phyloP scores from a whole-genome alignment of 64 coral and sea anemone genomes.

The Pocillopora verrucosa region DNA sequence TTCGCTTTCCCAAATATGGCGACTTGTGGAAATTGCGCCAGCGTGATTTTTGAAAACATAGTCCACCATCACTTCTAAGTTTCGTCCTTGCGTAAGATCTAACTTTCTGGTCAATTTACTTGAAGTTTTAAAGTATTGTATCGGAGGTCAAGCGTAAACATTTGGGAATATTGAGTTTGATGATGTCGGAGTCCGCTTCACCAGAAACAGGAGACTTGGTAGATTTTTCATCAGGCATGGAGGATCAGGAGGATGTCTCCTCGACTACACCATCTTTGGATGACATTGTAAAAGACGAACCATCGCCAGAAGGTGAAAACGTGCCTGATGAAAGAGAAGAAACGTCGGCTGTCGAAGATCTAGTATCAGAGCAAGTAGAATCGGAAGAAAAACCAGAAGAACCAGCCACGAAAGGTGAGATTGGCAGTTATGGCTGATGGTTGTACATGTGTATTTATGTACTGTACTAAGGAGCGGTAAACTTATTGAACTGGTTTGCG shows the following conservation, averaged over 20 bases:
- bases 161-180: conserved; percentile 32
- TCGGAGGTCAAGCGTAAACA: conserved; percentile 11
- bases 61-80: conserved; percentile 65
- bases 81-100: conserved; percentile 71
- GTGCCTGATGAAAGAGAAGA: conserved; percentile 57
- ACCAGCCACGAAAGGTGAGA: conserved; percentile 31
- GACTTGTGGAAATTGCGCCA: conserved; percentile 44
- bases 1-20: conserved; percentile 56
- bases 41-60: conserved; percentile 56
- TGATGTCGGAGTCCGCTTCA: conserved; percentile 34
- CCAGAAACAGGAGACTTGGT: conserved; percentile 37
- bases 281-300: conserved; percentile 56
- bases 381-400: conserved; percentile 46
- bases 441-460: neutral
- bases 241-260: conserved; percentile 48
- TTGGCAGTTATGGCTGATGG: neutral
- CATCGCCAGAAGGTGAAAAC: conserved; percentile 37
- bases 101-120: conserved; percentile 20
- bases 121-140: conserved; percentile 1
- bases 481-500: neutral
- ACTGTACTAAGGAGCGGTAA: no score
- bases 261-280: conserved; percentile 43
- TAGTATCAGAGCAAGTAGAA: conserved; percentile 37
- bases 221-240: neutral
- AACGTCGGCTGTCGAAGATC: conserved; percentile 58